Evolutionary conservation across 2,113 vertebrate genomes (phyloP).

Genomic region (Xyliphius kryptos): DNA sequence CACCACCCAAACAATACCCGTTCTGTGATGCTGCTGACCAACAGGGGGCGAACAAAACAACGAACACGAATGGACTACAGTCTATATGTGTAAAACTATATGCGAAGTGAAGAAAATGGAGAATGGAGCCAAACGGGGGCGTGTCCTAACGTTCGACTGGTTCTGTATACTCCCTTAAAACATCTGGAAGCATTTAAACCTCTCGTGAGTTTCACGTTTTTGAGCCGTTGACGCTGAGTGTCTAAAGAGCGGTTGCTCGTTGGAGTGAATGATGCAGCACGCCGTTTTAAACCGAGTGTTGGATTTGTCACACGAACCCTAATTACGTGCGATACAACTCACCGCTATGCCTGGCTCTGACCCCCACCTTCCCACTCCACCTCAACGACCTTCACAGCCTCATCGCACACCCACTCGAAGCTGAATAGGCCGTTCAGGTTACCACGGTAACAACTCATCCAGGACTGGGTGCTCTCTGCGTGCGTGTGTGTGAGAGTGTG

Average conservation of each 20-base stretch:
- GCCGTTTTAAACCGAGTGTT: slow-evolving; percentile 42
- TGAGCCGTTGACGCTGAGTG: slow-evolving; percentile 17
- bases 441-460: slow-evolving; percentile 31
- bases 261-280: slow-evolving; percentile 32
- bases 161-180: too few relatives aligned
- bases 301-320: slow-evolving; percentile 42
- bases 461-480: background rate
- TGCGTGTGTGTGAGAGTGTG: background rate
- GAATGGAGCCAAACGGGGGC: too few relatives aligned
- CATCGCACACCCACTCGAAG: slow-evolving; percentile 12
- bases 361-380: slow-evolving; percentile 13
- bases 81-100: too few relatives aligned
- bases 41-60: too few relatives aligned
- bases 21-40: too few relatives aligned
- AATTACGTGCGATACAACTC: slow-evolving; percentile 55
- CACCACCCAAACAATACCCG: too few relatives aligned
- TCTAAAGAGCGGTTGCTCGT: slow-evolving; percentile 17
- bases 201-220: too few relatives aligned
- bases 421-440: slow-evolving; percentile 29
- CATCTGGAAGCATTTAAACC: too few relatives aligned
- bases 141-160: too few relatives aligned
- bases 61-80: too few relatives aligned
- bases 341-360: slow-evolving; percentile 39
- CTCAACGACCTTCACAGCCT: slow-evolving; percentile 11
- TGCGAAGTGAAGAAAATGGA: too few relatives aligned